phyloP scores from a whole-genome alignment of 2,888 invertebrate species.

The Antheraea yamamai region DNA sequence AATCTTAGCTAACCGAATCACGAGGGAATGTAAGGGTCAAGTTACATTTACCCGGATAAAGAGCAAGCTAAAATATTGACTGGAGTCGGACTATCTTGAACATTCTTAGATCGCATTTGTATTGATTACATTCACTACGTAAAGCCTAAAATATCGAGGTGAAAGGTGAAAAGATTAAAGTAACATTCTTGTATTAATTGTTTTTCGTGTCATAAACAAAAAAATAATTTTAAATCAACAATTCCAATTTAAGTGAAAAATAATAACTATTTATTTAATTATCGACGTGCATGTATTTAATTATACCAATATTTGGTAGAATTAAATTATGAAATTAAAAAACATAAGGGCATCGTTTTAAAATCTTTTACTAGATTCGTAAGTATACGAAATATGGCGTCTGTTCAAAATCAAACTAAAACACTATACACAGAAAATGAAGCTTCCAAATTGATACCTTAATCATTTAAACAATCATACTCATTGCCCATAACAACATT shows the following conservation, averaged over 20 bases:
- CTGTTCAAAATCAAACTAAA: too few relatives aligned
- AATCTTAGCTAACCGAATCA: constrained; percentile 46
- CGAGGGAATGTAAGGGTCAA: constrained; percentile 52
- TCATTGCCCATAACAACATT: too few relatives aligned
- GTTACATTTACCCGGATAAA: constrained; percentile 72
- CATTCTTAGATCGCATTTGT: constrained; percentile 73
- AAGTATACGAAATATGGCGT: too few relatives aligned
- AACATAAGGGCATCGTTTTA: too few relatives aligned
- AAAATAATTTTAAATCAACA: constrained; percentile 5
- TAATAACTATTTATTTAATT: too few relatives aligned
- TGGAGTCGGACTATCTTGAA: constrained; percentile 44
- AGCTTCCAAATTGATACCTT: too few relatives aligned
- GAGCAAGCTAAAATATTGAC: constrained; percentile 77
- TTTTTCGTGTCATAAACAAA: constrained; percentile 6
- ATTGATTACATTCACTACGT: constrained; percentile 63
- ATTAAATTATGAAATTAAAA: neutral
- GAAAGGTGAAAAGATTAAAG: neutral
- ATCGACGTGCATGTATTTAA: too few relatives aligned
- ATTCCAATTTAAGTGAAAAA: neutral
- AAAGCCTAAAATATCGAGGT: constrained; percentile 26
- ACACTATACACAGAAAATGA: too few relatives aligned
- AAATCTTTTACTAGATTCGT: too few relatives aligned
- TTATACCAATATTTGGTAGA: neutral
- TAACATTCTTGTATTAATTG: neutral
- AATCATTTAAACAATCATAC: too few relatives aligned